A percentile compares a stretch with the other conserved stretches of the same genome.
phyloP scores from a whole-genome alignment of 2,113 vertebrate genomes.

The Clupea harengus region DNA sequence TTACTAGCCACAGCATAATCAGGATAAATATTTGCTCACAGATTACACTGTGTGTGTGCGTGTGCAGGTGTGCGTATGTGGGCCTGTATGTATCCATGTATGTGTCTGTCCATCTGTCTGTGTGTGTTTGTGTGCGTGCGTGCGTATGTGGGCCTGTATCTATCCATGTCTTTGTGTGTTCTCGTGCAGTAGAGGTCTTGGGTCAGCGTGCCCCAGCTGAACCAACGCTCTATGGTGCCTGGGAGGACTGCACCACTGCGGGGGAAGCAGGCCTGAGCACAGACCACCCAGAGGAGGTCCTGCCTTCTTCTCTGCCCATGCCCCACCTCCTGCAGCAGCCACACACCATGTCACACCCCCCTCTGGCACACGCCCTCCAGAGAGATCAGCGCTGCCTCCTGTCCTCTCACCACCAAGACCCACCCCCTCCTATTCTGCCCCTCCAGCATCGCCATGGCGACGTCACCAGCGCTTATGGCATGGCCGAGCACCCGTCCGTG shows the following conservation, averaged over 20 bases:
- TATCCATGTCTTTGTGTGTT: background rate
- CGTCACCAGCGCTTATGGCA: background rate
- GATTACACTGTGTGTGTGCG: background rate
- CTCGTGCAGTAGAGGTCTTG: background rate
- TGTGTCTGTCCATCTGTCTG: background rate
- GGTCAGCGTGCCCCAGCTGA: background rate
- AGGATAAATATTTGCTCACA: too few relatives aligned
- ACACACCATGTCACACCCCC: background rate
- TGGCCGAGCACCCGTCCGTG: constrained; percentile 6
- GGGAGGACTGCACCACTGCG: background rate
- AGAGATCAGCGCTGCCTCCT: background rate
- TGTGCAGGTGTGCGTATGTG: background rate
- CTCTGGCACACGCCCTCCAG: background rate
- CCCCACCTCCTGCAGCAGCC: background rate
- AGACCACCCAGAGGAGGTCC: background rate
- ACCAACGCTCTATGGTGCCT: background rate
- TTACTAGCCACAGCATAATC: too few relatives aligned
- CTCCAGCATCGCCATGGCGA: constrained; percentile 9
- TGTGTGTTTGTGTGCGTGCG: background rate
- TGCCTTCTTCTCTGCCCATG: background rate
- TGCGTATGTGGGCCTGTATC: background rate
- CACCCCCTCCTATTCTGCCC: constrained; percentile 7
- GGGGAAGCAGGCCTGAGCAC: background rate
- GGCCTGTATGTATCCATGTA: background rate
- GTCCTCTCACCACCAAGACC: constrained; percentile 4